A percentile compares a stretch with the other conserved stretches of the same genome.
These are phyloP conservation scores for Tinea pellionella DNA, from an alignment of 2,888 invertebrate genomes.

Conservation along the genomic window DNA sequence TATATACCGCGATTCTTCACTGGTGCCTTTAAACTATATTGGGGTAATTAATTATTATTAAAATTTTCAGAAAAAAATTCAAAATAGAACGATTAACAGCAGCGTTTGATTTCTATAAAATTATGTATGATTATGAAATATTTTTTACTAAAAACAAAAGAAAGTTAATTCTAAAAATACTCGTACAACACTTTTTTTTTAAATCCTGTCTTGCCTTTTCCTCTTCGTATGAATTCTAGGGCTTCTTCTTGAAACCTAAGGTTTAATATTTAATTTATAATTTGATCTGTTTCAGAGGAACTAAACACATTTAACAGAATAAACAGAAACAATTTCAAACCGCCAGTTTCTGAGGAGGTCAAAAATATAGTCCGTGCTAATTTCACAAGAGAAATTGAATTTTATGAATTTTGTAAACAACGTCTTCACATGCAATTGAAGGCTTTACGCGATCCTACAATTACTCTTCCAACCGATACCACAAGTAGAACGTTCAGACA, in stretches of 20 bases:
- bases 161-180: too few relatives aligned
- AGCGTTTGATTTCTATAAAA: too few relatives aligned
- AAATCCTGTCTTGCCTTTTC: neutral
- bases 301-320: slow-evolving; percentile 81
- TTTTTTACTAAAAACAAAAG: too few relatives aligned
- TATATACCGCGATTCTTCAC: slow-evolving; percentile 87
- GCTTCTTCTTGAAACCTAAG: too few relatives aligned
- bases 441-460: slow-evolving; percentile 72
- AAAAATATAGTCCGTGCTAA: slow-evolving; percentile 87
- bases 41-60: slow-evolving; percentile 77
- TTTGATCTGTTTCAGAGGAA: slow-evolving; percentile 69
- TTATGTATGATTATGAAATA: too few relatives aligned
- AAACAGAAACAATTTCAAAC: slow-evolving; percentile 88
- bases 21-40: slow-evolving; percentile 82
- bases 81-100: too few relatives aligned
- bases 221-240: neutral
- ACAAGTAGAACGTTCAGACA: slow-evolving; percentile 21
- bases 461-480: slow-evolving; percentile 31
- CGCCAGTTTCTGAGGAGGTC: slow-evolving; percentile 85
- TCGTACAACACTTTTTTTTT: too few relatives aligned
- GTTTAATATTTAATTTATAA: too few relatives aligned
- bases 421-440: slow-evolving; percentile 83
- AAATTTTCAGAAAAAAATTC: too few relatives aligned
- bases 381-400: slow-evolving; percentile 90
- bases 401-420: slow-evolving; percentile 91